Evolutionary conservation across 2,888 invertebrate genomes (phyloP).

Genomic region (Lymantria dispar): DNA sequence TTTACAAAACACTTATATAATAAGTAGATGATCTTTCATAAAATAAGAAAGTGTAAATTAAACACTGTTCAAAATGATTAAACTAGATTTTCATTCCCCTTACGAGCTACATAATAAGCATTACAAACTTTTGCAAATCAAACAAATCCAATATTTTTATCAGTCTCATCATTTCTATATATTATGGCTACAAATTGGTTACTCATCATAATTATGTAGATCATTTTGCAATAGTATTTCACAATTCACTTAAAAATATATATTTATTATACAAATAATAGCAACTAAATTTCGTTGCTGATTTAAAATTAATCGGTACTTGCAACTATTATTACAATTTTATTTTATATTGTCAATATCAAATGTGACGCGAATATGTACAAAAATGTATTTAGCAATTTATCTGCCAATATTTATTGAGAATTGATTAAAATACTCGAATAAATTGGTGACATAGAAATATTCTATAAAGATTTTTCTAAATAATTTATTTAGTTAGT

Average conservation of each 20-base stretch:
- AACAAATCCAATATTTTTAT: constrained; percentile 5
- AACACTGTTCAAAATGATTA: neutral
- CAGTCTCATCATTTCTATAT: constrained; percentile 23
- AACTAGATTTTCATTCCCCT: neutral
- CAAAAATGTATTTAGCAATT: neutral
- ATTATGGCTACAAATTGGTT: neutral
- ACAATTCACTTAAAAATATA: neutral
- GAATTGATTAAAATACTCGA: neutral
- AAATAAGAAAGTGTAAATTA: too few species aligned
- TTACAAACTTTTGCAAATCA: neutral
- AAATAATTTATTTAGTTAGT: constrained; percentile 49
- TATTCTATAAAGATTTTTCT: neutral
- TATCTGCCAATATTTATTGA: neutral
- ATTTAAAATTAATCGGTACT: too few species aligned
- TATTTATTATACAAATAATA: neutral
- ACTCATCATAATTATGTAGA: neutral
- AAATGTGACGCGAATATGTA: neutral
- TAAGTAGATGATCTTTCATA: too few species aligned
- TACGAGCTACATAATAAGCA: neutral
- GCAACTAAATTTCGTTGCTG: neutral
- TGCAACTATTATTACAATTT: neutral
- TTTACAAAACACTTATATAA: too few species aligned
- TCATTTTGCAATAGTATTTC: neutral
- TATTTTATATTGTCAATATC: neutral
- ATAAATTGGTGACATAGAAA: too few species aligned